A percentile compares a stretch with the other conserved stretches of the same genome.
These are phyloP conservation scores for Collichthys lucidus DNA, from an alignment of 2,113 vertebrate species.

Conservation along the genomic window DNA sequence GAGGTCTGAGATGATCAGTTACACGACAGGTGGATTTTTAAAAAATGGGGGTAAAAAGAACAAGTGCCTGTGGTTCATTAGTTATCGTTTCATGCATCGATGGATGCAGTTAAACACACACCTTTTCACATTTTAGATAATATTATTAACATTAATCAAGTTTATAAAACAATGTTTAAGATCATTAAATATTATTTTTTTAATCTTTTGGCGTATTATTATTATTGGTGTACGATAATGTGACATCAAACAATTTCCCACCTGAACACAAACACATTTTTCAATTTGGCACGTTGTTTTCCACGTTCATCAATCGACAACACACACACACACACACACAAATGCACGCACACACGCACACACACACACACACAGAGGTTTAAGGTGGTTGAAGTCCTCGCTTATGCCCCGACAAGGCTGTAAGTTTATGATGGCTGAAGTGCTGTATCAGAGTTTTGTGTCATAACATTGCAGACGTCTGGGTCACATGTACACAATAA, in stretches of 20 bases:
- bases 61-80: conserved; percentile 7
- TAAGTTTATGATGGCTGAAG: not conserved
- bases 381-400: conserved; percentile 16
- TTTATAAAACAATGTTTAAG: not conserved
- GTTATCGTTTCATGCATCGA: conserved; percentile 13
- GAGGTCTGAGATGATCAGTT: not conserved
- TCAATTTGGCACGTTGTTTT: conserved; percentile 71
- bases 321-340: conserved; percentile 1
- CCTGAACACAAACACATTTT: conserved; percentile 7
- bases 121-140: conserved; percentile 23
- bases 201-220: not conserved
- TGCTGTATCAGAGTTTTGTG: not conserved
- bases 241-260: not conserved
- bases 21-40: not conserved
- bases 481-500: too few relatives aligned
- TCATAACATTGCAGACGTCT: not conserved
- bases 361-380: conserved; percentile 10
- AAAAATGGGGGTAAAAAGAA: conserved; percentile 3
- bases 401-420: not conserved
- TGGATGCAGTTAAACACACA: conserved; percentile 14
- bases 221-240: not conserved
- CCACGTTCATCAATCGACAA: conserved; percentile 32
- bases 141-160: conserved; percentile 4
- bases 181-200: not conserved
- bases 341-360: not conserved